These are phyloP conservation scores for Heterotilapia buettikoferi DNA, from an alignment of 2,113 vertebrate species.

Conservation along the genomic window DNA sequence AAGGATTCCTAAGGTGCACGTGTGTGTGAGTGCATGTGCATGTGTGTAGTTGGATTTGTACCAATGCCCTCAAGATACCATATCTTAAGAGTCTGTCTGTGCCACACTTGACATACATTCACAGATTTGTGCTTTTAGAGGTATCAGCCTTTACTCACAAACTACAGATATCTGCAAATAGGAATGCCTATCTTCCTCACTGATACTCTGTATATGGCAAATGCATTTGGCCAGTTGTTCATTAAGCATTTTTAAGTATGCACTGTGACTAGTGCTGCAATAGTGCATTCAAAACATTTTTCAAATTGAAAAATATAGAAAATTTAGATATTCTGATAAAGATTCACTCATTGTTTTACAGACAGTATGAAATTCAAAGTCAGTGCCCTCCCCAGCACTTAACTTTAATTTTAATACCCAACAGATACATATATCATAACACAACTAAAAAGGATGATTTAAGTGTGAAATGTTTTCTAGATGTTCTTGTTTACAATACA, in stretches of 20 bases:
- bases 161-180: not conserved
- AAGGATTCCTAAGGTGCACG: slow-evolving; percentile 30
- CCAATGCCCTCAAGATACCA: slow-evolving; percentile 11
- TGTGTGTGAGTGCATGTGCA: not conserved
- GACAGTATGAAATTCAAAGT: not conserved
- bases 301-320: not conserved
- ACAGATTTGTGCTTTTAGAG: not conserved
- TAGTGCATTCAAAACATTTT: not conserved
- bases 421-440: not conserved
- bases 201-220: not conserved
- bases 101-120: slow-evolving; percentile 8
- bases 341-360: not conserved
- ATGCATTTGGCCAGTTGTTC: not conserved
- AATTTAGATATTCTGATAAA: not conserved
- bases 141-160: not conserved
- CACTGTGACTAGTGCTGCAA: not conserved
- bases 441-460: not conserved
- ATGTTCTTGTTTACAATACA: not conserved
- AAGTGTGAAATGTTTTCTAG: not conserved
- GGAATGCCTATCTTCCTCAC: not conserved
- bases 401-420: not conserved
- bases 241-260: not conserved
- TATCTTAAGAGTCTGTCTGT: not conserved
- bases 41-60: slow-evolving; percentile 21
- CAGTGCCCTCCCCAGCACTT: not conserved